These are phyloP conservation scores for Coregonus clupeaformis DNA, from an alignment of 2,113 vertebrate species.

Conservation along the genomic window DNA sequence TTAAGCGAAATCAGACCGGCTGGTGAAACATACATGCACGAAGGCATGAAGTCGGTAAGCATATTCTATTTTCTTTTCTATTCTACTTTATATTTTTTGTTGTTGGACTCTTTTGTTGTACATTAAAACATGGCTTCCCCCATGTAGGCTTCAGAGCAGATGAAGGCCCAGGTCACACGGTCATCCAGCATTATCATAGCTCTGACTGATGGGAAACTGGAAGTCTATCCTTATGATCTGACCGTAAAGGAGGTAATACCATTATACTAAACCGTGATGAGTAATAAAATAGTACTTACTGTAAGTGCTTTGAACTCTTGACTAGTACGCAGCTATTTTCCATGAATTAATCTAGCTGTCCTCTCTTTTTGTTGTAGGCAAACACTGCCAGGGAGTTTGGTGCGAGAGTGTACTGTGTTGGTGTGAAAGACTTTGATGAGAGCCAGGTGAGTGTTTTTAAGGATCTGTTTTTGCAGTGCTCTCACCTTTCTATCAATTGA, in stretches of 20 bases:
- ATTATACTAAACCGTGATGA: background rate
- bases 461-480: constrained; percentile 1
- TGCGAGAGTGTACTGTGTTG: constrained; percentile 93
- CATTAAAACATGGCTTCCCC: background rate
- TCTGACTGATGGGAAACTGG: constrained; percentile 92
- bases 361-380: constrained; percentile 72
- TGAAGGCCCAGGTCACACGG: constrained; percentile 73
- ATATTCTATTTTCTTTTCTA: background rate
- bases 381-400: constrained; percentile 79
- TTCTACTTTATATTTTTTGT: too few species aligned
- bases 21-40: constrained; percentile 94
- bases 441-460: constrained; percentile 74
- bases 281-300: background rate
- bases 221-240: constrained; percentile 77
- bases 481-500: background rate
- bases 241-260: constrained; percentile 82
- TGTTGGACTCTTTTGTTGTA: background rate
- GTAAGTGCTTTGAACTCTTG: background rate
- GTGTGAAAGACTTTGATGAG: constrained; percentile 90
- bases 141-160: constrained; percentile 84
- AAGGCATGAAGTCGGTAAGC: constrained; percentile 83
- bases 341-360: background rate
- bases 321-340: background rate
- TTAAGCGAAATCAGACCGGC: constrained; percentile 79
- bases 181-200: constrained; percentile 89